Conservation (phyloP, 2,797 vertebrate genomes). For the Onychomys torridus region DNA sequence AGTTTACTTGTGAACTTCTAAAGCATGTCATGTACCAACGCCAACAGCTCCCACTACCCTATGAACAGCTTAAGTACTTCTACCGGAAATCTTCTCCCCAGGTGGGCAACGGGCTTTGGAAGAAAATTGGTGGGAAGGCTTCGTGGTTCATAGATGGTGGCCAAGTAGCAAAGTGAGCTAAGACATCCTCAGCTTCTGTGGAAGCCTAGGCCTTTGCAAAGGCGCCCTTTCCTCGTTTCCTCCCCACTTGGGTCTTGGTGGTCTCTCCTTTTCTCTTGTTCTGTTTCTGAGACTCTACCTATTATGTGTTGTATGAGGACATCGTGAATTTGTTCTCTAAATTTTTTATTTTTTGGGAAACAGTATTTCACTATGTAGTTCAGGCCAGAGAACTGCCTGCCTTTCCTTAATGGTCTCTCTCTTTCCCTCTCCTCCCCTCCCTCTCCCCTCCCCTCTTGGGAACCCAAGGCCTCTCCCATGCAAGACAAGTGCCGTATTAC, state of each 20-base stretch:
- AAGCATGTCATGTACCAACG: constrained; percentile 96
- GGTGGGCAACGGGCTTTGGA: constrained; percentile 59
- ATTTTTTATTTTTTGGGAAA: neutral
- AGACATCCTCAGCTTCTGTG: neutral
- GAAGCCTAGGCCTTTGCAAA: neutral
- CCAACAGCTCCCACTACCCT: constrained; percentile 97
- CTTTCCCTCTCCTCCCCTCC: no score
- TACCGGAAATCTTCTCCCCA: constrained; percentile 87
- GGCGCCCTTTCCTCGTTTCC: neutral
- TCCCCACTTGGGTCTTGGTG: neutral
- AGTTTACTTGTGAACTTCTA: constrained; percentile 95
- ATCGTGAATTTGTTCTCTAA: neutral
- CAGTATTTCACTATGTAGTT: neutral
- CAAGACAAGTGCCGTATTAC: neutral
- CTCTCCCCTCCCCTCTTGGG: neutral
- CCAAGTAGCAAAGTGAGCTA: neutral
- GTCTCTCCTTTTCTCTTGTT: neutral
- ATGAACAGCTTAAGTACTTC: constrained; percentile 93
- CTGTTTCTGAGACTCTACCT: constrained; percentile 19
- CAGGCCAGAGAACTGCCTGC: neutral
- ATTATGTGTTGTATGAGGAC: neutral
- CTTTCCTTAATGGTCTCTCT: neutral
- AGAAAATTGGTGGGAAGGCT: neutral
- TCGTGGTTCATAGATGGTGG: neutral
- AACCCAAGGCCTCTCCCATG: neutral